Evolutionary conservation across 2,888 invertebrate species (phyloP), one percentile per base, ranked within the genome.

Genomic region (Nysson spinosus): DNA sequence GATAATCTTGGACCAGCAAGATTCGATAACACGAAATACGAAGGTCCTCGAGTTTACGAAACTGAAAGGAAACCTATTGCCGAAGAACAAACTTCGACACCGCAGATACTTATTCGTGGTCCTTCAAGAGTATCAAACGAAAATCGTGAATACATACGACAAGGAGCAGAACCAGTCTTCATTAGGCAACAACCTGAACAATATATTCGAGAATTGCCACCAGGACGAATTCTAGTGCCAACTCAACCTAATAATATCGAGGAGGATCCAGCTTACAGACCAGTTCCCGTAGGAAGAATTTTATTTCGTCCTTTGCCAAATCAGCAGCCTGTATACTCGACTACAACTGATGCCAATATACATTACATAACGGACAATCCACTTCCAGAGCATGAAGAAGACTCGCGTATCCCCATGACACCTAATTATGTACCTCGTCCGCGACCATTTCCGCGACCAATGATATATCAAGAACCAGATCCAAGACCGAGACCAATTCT

Each of bases 281-380:
- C 75, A 0, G 50, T 85, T 3, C 75, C 83, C 0, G 47, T 83
- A 5, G 74, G 80, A 2, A 81, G 84, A 26, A 62, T 83, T 2
- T 39, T 85, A 0, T 71, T 81, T 26, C 75, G 83, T 2, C 78
- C 83, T 6, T 54, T 82, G 1, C 57, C 79, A 0, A 72, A 62
- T 19, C 83, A 83, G 2, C 82, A 78, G 24, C 75, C 80, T 0
- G 34, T 82, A 0, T 85, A 84, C 11, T 66, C 83, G 0, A 73
- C 80, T 0, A 78, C 82, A 0, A 83, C 83, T 0, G 82, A 83
- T 3, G 69, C 80, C 0, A 86, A 85, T 6, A 76, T 83, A 30
- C 85, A 85, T 35, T 87, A 86, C 22, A 47, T 83, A 2, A 79
- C 85, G 0, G 87, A 87, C 50, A 72, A 69, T 5, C 82, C 85